Percentiles rank a stretch among this genome's conserved stretches.
phyloP scores from a whole-genome alignment of 2,113 vertebrate genomes.

The Speoplatyrhinus poulsoni region DNA sequence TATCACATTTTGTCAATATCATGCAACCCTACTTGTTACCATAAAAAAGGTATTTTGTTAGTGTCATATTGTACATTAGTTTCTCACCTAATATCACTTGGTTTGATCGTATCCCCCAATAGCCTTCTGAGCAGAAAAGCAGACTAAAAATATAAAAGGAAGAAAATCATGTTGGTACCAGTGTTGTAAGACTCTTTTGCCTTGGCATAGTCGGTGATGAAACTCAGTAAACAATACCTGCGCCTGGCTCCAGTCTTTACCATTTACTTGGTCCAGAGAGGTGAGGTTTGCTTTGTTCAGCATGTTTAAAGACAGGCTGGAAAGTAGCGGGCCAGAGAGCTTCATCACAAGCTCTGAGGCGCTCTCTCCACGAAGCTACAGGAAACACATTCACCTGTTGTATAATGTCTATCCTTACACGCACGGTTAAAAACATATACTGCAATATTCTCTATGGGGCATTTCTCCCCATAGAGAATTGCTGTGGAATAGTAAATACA shows the following conservation, averaged over 20 bases:
- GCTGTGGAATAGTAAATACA: too few species aligned
- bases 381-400: not conserved
- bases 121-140: conserved; percentile 52
- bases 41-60: not conserved
- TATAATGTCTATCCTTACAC: too few species aligned
- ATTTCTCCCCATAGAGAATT: too few species aligned
- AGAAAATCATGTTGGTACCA: not conserved
- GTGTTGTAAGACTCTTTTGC: not conserved
- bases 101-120: conserved; percentile 30
- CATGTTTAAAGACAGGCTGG: conserved; percentile 44
- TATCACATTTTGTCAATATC: too few species aligned
- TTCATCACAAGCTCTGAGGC: conserved; percentile 51
- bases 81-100: conserved; percentile 22
- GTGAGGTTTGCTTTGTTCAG: conserved; percentile 53
- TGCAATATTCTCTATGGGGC: too few species aligned
- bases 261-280: conserved; percentile 53
- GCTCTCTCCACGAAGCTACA: conserved; percentile 47
- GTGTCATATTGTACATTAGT: not conserved
- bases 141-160: conserved; percentile 50
- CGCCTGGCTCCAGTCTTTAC: conserved; percentile 49
- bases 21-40: too few species aligned
- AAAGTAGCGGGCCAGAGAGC: conserved; percentile 44
- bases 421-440: too few species aligned
- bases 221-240: conserved; percentile 56
- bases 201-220: not conserved